Evolutionary conservation across 64 coral and sea anemone species (phyloP), one percentile per base, ranked within the genome.

Genomic region (Stichodactyla mertensii): DNA sequence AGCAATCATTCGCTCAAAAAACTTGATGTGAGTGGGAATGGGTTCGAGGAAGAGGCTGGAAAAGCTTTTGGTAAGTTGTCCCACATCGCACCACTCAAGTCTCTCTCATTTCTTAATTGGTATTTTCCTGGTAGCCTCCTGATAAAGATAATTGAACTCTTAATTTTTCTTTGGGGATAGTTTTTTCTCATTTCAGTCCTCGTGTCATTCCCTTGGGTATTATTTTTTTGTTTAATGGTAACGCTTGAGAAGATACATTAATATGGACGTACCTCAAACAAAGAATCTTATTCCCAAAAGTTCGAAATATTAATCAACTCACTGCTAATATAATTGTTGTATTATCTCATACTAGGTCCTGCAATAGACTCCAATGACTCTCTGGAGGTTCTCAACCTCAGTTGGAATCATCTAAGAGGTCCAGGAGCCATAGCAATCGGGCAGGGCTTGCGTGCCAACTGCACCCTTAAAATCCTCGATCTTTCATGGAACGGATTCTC

Each of bases 401-500:
- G 95, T 26, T 98, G 95, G 95, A 98, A 98, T 27, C 95, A 98
- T 57, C 78, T 98, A 2, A 83, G 95, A 20, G 95, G 95, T 52
- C 79, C 59, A 22, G 95, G 95, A 20, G 95, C 92, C 1, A 87
- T 98, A 6, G 92, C 95, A 11, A 92, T 98, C 6, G 95, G 89
- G 11, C 94, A 82, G 84, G 95, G 95, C 2, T 74, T 98, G 55
- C 84, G 92, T 1, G 92, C 92, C 13, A 98, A 98, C 71, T 94
- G 89, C 80, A 70, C 86, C 2, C 79, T 98, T 7, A 64, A 87
- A 55, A 79, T 54, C 18, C 62, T 98, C 1, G 83, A 94, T 54
- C 86, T 98, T 6, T 94, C 95, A 20, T 98, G 95, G 95, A 98
- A 98, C 55, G 95, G 95, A 0, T 94, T 98, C 66, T 89, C 92